Evolutionary conservation across 2,888 invertebrate species (phyloP), one percentile per base, ranked within the genome.

Genomic region (Tinea trinotella): DNA sequence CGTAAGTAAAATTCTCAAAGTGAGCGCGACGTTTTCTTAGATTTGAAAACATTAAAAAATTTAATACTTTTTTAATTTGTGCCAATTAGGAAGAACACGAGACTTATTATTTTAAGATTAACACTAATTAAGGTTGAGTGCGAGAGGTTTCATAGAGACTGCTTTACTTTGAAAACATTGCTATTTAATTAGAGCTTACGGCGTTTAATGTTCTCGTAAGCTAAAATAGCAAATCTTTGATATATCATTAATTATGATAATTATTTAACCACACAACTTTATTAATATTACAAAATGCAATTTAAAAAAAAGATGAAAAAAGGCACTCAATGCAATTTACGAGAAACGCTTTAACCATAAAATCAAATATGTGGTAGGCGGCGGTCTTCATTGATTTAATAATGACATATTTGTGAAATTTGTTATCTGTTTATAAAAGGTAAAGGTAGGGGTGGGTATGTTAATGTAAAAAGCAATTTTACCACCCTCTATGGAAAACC

Each of bases 21-120:
- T 30, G n/a, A 22, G n/a, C n/a, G n/a, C n/a, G 22, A 22, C 22
- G 22, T 22, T 22, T 22, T 22, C 7, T 22, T 22, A 30, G 7
- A 30, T 4, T 30, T 30, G 2, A 19, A 46, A 18, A 19, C 19
- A 46, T 46, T 46, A 40, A 40, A 40, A 30, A 7, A 13, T 46
- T 46, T 46, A 46, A 46, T 46, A 50, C 24, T 18, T 50, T 50
- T 50, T 50, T 50, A 50, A 50, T 50, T 50, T 24, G 15, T 24
- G 24, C 68, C 70, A 79, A 81, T 79, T 82, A 82, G 74, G 70
- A 62, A 66, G 71, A 76, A 72, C 68, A 74, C 68, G 73, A 68
- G 69, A 74, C 76, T 80, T 79, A 81, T 81, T 80, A 78, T 76
- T 74, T 71, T 74, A 74, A 81, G 75, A 80, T 80, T 77, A 76